A percentile compares a stretch with the other conserved stretches of the same genome.
These are phyloP conservation scores for Henricia sp. DNA, from an alignment of 53 echinoderm and acorn worm genomes.

Conservation along the genomic window DNA sequence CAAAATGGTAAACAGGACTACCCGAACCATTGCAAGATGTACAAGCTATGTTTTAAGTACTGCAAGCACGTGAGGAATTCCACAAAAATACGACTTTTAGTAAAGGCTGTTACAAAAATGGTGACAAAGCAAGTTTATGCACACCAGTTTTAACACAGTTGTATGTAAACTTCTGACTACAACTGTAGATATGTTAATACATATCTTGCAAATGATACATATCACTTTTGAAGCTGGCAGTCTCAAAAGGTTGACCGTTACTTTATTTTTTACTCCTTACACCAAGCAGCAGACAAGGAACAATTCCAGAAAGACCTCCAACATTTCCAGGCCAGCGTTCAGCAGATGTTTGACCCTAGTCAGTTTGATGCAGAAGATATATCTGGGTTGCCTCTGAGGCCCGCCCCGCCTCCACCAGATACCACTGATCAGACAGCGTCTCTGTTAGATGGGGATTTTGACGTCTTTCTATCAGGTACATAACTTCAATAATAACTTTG, in stretches of 20 bases:
- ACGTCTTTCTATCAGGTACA: constrained; percentile 74
- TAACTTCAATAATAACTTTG: too few relatives aligned
- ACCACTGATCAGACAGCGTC: constrained; percentile 56
- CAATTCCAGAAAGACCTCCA: constrained; percentile 70
- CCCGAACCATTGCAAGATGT: too few relatives aligned
- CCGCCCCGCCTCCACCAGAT: constrained; percentile 37
- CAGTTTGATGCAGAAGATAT: constrained; percentile 65
- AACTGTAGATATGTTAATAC: too few relatives aligned
- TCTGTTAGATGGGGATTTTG: constrained; percentile 81
- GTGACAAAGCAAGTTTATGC: too few relatives aligned
- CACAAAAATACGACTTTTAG: too few relatives aligned
- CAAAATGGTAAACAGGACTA: too few relatives aligned
- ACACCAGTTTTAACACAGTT: too few relatives aligned
- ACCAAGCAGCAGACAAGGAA: constrained; percentile 17
- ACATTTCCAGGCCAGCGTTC: constrained; percentile 81
- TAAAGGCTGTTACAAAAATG: too few relatives aligned
- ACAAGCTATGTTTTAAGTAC: too few relatives aligned
- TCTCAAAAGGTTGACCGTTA: background rate
- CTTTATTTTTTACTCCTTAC: constrained; percentile 1
- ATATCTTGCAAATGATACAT: too few relatives aligned
- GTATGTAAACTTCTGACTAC: too few relatives aligned
- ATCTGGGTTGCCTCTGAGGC: constrained; percentile 25
- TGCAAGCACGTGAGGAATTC: too few relatives aligned
- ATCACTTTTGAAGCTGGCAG: background rate
- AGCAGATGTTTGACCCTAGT: constrained; percentile 85